Evolutionary conservation across 2,888 invertebrate genomes (phyloP), one percentile per base, ranked within the genome.

Genomic region (Lamellibrachia columna): DNA sequence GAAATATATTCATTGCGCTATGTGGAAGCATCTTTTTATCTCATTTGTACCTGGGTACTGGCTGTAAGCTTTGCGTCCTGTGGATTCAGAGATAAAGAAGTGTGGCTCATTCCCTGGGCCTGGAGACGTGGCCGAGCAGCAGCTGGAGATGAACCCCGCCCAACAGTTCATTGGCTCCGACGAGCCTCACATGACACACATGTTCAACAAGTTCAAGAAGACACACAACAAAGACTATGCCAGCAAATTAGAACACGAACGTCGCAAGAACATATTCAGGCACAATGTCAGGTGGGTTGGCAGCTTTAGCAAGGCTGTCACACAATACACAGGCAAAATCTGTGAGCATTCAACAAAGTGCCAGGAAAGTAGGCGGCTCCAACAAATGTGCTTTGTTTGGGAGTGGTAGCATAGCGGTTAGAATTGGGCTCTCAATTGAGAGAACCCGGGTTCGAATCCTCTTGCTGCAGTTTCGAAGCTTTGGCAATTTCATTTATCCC

Each of bases 111-210:
- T 99, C 97, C 99, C 99, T 0, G 99, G 98, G 0, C 99, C 99
- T 1, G 98, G 98, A 0, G 90, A 91, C 52, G 97, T 97, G 7
- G 97, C 93, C 7, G 95, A 94, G 91, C 95, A 94, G 28, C 98
- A 98, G 92, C 98, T 98, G 0, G 92, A 95, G 60, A 98, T 98
- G 97, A 99, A 99, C 97, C 99, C 99, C 0, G 99, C 99, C 98
- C 97, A 97, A 94, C 99, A 99, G 97, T 99, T 98, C 95, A 97
- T 99, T 22, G 52, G 53, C 91, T 55, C 52, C 22, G 75, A 75
- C 0, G 75, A 75, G n/a, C 91, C 91, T 91, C 52, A 53, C 97
- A 98, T 95, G 97, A 97, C 60, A 97, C 97, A 60, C 98, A 98
- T 98, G 95, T 99, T 99, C 96, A 96, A 97, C 3, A 95, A 97